A percentile compares a stretch with the other conserved stretches of the same genome.
These are phyloP conservation scores for Lutjanus campechanus DNA, from an alignment of 2,797 vertebrate genomes.

Conservation along the genomic window DNA sequence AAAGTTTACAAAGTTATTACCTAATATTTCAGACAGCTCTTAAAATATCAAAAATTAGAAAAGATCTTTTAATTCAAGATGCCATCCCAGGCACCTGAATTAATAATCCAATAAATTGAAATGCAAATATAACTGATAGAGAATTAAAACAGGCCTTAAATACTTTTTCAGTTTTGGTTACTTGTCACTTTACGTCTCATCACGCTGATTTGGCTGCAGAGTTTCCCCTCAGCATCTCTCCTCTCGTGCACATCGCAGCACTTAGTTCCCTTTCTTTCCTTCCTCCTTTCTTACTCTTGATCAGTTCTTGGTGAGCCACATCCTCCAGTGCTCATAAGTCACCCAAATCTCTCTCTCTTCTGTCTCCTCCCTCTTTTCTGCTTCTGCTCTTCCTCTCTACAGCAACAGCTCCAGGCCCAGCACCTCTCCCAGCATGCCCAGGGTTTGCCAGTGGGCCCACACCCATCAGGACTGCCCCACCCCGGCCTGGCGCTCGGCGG, in stretches of 20 bases:
- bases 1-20: conserved; percentile 15
- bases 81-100: too few relatives aligned
- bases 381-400: conserved; percentile 48
- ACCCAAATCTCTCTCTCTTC: conserved; percentile 55
- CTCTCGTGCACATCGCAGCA: conserved; percentile 70
- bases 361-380: conserved; percentile 31
- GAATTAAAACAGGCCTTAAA: background rate
- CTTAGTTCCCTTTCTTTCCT: conserved; percentile 63
- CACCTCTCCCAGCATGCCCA: conserved; percentile 94
- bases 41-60: background rate
- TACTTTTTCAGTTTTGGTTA: background rate
- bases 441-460: conserved; percentile 90
- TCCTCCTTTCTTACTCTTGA: conserved; percentile 50
- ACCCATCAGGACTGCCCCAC: conserved; percentile 89
- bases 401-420: conserved; percentile 95
- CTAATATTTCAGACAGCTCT: background rate
- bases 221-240: conserved; percentile 35
- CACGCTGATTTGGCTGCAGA: conserved; percentile 13
- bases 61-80: too few relatives aligned
- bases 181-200: background rate
- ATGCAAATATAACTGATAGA: background rate
- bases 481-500: conserved; percentile 87
- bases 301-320: conserved; percentile 40
- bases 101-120: background rate
- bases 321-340: conserved; percentile 65